These are phyloP conservation scores for Chloroceryle amazona DNA, from an alignment of 2,797 vertebrate species.

Conservation along the genomic window DNA sequence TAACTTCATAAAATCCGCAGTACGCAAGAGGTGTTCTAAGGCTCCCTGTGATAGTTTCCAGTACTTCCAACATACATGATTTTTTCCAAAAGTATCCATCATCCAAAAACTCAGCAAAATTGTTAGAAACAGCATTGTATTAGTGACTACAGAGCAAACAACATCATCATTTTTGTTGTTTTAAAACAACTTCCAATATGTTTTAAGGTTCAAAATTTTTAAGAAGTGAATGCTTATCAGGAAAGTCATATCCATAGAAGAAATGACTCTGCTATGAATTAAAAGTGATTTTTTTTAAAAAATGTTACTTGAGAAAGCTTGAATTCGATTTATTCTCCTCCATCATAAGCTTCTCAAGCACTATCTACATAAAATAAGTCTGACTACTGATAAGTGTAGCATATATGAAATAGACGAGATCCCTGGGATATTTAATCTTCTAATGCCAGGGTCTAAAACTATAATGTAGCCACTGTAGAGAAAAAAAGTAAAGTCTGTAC, in stretches of 20 bases:
- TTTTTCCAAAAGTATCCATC: not conserved
- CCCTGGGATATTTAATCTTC: not conserved
- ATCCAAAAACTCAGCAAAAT: not conserved
- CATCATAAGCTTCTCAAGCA: not conserved
- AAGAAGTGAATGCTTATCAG: not conserved
- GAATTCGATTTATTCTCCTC: not conserved
- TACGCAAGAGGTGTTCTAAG: not conserved
- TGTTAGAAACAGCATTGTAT: not conserved
- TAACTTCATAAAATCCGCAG: not conserved
- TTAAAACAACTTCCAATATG: not conserved
- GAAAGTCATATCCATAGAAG: not conserved
- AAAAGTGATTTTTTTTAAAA: not conserved
- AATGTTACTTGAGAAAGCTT: not conserved
- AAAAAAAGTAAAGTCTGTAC: not conserved
- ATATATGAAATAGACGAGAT: not conserved
- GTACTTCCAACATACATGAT: rapidly evolving
- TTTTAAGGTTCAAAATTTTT: not conserved
- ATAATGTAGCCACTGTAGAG: not conserved
- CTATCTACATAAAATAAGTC: not conserved
- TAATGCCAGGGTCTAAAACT: not conserved
- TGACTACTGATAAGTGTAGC: not conserved
- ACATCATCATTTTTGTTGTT: not conserved
- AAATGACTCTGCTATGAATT: not conserved
- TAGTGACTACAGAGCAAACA: not conserved
- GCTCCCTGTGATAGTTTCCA: not conserved